Conservation (phyloP, 2,797 vertebrate genomes). For the Borostomias antarcticus region DNA sequence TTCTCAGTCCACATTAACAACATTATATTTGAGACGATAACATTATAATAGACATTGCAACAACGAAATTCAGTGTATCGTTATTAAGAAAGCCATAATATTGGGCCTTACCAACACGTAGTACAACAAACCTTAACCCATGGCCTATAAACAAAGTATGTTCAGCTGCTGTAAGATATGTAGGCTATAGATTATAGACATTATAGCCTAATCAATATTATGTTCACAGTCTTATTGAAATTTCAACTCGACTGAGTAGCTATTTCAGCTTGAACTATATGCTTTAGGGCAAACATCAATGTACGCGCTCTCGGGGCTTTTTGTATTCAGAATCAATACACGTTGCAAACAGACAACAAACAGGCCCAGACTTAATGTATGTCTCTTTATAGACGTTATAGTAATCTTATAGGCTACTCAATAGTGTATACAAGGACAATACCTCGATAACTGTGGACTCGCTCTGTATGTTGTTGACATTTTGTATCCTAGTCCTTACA, state of each 20-base stretch:
- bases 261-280: not conserved
- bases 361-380: too few species aligned
- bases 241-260: conserved; percentile 1
- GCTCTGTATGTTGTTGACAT: conserved; percentile 58
- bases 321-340: not conserved
- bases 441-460: conserved; percentile 16
- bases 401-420: conserved; percentile 27
- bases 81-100: not conserved
- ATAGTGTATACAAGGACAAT: too few species aligned
- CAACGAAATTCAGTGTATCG: not conserved
- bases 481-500: conserved; percentile 40
- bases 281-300: not conserved
- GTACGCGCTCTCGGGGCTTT: not conserved
- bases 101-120: not conserved
- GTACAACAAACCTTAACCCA: not conserved
- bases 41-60: not conserved
- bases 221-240: conserved; percentile 1
- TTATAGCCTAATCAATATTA: not conserved
- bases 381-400: conserved; percentile 10
- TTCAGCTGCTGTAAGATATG: not conserved
- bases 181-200: not conserved
- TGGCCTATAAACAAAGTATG: not conserved
- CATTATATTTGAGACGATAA: not conserved
- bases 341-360: conserved; percentile 1
- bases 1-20: not conserved